Conservation (phyloP, 2,797 vertebrate genomes). For the Gadopsis marmoratus region DNA sequence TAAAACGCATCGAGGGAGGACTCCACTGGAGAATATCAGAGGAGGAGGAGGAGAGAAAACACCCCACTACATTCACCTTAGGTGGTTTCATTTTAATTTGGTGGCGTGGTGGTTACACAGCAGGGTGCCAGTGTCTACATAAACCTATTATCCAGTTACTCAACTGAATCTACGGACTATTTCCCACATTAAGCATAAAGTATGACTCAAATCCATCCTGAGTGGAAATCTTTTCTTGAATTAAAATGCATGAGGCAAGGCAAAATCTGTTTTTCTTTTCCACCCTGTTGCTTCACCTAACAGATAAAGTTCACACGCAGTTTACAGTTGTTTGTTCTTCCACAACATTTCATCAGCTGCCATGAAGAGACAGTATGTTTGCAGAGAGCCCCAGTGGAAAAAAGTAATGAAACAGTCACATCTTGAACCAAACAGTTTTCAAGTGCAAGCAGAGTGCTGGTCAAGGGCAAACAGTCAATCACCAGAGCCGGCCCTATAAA, state of each 20-base stretch:
- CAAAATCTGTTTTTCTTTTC: slow-evolving; percentile 12
- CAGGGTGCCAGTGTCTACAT: slow-evolving; percentile 42
- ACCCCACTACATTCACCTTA: slow-evolving; percentile 33
- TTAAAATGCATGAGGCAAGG: slow-evolving; percentile 13
- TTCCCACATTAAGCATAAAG: slow-evolving; percentile 56
- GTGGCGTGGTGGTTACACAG: slow-evolving; percentile 29
- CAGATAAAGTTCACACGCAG: neutral
- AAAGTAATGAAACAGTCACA: slow-evolving; percentile 39
- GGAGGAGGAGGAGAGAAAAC: slow-evolving; percentile 8
- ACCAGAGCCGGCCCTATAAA: slow-evolving; percentile 72
- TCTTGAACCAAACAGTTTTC: slow-evolving; percentile 51
- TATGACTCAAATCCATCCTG: slow-evolving; percentile 48
- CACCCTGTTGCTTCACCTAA: slow-evolving; percentile 11
- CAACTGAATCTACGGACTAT: slow-evolving; percentile 43
- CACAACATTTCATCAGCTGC: slow-evolving; percentile 10
- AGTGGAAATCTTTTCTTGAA: slow-evolving; percentile 26
- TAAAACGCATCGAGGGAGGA: slow-evolving; percentile 46
- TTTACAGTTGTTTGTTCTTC: slow-evolving; percentile 1
- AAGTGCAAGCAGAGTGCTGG: slow-evolving; percentile 51
- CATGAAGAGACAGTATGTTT: slow-evolving; percentile 13
- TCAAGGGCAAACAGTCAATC: slow-evolving; percentile 73
- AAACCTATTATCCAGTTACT: slow-evolving; percentile 67
- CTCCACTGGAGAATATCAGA: slow-evolving; percentile 33
- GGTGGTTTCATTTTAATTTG: slow-evolving; percentile 61
- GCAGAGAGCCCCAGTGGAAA: neutral